Evolutionary conservation across 35 echinoderm and acorn worm species (phyloP).

Genomic region (Apostichopus californicus): DNA sequence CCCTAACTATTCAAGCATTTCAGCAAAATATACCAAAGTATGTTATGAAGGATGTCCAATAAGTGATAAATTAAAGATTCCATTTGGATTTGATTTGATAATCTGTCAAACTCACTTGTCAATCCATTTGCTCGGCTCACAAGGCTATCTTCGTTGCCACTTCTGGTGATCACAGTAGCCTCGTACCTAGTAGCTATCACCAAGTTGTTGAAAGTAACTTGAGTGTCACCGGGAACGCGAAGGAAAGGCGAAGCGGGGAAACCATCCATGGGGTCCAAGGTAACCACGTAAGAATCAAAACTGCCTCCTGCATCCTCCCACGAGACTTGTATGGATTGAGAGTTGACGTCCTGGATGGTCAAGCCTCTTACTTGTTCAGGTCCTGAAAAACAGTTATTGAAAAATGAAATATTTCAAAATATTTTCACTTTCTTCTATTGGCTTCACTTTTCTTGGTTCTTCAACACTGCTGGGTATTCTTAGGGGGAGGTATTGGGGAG

Average conservation of each 20-base stretch:
- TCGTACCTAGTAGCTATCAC: slow-evolving; percentile 52
- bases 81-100: no score
- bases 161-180: slow-evolving; percentile 50
- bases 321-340: slow-evolving; percentile 9
- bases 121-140: background rate
- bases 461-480: background rate
- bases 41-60: no score
- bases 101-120: slow-evolving; percentile 26
- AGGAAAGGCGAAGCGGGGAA: slow-evolving; percentile 44
- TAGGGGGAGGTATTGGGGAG: no score
- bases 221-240: background rate
- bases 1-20: no score
- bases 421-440: background rate
- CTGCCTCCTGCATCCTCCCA: slow-evolving; percentile 58
- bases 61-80: no score
- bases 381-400: background rate
- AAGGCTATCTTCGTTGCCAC: slow-evolving; percentile 2
- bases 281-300: slow-evolving; percentile 59
- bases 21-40: no score
- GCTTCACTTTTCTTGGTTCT: background rate
- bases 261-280: slow-evolving; percentile 51
- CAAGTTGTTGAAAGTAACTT: slow-evolving; percentile 44
- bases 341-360: background rate
- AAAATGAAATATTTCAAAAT: background rate
- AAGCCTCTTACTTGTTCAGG: slow-evolving; percentile 18